A percentile compares a stretch with the other conserved stretches of the same genome.
phyloP scores from a whole-genome alignment of 37 sponge, comb jelly and placozoan species.

The Petrosia ficiformis region DNA sequence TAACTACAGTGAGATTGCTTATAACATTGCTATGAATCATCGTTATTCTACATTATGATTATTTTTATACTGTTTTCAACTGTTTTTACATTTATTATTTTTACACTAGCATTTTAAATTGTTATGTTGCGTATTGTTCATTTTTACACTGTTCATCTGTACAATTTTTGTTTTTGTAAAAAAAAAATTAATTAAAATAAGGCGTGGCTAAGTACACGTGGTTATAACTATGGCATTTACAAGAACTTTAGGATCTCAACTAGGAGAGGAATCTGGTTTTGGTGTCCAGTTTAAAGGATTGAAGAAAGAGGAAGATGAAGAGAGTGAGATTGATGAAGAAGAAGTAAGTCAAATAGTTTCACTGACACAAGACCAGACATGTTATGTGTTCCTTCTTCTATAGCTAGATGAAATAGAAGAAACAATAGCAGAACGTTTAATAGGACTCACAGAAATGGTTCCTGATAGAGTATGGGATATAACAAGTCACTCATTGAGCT shows the following conservation, averaged over 20 bases:
- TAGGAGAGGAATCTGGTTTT: too few species aligned
- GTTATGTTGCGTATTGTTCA: too few species aligned
- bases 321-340: constrained; percentile 31
- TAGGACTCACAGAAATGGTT: constrained; percentile 80
- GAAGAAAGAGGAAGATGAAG: constrained; percentile 26
- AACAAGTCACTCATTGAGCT: neutral
- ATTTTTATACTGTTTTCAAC: too few species aligned
- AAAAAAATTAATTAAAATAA: too few species aligned
- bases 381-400: neutral
- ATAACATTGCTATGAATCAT: too few species aligned
- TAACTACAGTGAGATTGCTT: too few species aligned
- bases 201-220: too few species aligned
- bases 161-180: too few species aligned
- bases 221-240: neutral
- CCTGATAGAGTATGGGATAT: constrained; percentile 41
- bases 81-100: too few species aligned
- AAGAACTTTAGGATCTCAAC: neutral
- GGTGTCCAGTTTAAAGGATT: neutral
- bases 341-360: constrained; percentile 17
- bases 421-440: constrained; percentile 59
- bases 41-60: too few species aligned
- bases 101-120: too few species aligned
- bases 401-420: constrained; percentile 54
- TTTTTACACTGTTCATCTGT: too few species aligned
- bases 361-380: neutral